Evolutionary conservation across 2,888 invertebrate genomes (phyloP), one percentile per base, ranked within the genome.

Genomic region (Melitaea athalia): DNA sequence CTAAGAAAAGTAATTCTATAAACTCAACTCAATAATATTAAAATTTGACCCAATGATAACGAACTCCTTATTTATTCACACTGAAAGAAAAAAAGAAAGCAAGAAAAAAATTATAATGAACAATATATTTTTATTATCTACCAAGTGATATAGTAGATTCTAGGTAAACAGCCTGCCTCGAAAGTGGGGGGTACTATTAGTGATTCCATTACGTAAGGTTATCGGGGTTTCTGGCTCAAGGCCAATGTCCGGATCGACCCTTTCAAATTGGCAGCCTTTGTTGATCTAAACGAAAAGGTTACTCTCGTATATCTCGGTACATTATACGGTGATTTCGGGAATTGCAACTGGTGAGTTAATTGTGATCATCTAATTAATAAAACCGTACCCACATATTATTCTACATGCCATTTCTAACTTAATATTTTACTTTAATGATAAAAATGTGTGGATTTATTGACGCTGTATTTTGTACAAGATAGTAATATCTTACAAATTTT

Each of bases 231-330:
- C 33, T 59, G 64, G 64, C 64, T 59, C 59, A 63, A 66, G 68
- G 68, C 59, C 68, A 66, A 45, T 7, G 59, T 55, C 53, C 62
- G 63, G 59, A 63, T 59, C 64, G 63, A 45, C 63, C 68, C 68
- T 68, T 62, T 64, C 49, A 71, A 71, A 71, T 71, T 71, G 71
- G 60, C 71, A 62, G 65, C 63, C 68, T 68, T 59, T 63, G 65
- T 60, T 45, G 55, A 61, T 55, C 65, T 68, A 68, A 68, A 65
- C 71, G 71, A 61, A 61, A 66, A 65, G 60, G 68, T n/a, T n/a
- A n/a, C n/a, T n/a, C n/a, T n/a, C n/a, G 63, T 50, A 53, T 66
- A 61, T 61, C 61, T 49, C 38, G 61, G 38, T 55, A 15, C 38
- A 38, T 38, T 57, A 15, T 38, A 14, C 55, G 38, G 12, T 31